Evolutionary conservation across 2,113 vertebrate genomes (phyloP).

Genomic region (Ailurus styani): DNA sequence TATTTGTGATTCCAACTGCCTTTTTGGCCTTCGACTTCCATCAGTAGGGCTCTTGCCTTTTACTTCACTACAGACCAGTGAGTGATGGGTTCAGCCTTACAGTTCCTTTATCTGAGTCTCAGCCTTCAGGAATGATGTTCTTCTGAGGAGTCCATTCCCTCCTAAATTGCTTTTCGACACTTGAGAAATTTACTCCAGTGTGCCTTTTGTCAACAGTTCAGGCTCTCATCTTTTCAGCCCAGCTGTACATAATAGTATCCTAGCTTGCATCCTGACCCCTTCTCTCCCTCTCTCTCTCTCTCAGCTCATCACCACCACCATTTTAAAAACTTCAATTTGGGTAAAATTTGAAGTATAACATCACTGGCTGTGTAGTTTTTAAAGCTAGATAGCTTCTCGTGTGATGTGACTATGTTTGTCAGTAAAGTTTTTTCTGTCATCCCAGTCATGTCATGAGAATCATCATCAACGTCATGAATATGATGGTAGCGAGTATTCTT

Average conservation of each 20-base stretch:
- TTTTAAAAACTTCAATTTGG: neutral
- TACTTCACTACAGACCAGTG: neutral
- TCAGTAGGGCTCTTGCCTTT: neutral
- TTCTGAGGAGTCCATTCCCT: neutral
- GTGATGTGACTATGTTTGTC: neutral
- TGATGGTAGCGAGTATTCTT: neutral
- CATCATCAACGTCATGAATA: neutral
- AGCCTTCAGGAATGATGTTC: neutral
- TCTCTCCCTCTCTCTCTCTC: neutral
- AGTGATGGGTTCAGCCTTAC: neutral
- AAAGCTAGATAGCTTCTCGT: neutral
- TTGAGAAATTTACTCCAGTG: neutral
- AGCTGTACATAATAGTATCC: neutral
- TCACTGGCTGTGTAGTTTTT: neutral
- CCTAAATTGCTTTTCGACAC: conserved; percentile 39
- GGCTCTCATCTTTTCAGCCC: neutral
- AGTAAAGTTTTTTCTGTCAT: neutral
- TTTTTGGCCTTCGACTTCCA: neutral
- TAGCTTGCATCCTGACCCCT: neutral
- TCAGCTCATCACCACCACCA: neutral
- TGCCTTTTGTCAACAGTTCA: neutral
- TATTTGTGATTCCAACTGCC: neutral
- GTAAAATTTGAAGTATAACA: neutral
- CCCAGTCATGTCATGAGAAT: neutral
- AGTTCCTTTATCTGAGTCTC: neutral